Evolutionary conservation across 2,797 vertebrate species (phyloP), one percentile per base, ranked within the genome.

Genomic region (Graptemys geographica): DNA sequence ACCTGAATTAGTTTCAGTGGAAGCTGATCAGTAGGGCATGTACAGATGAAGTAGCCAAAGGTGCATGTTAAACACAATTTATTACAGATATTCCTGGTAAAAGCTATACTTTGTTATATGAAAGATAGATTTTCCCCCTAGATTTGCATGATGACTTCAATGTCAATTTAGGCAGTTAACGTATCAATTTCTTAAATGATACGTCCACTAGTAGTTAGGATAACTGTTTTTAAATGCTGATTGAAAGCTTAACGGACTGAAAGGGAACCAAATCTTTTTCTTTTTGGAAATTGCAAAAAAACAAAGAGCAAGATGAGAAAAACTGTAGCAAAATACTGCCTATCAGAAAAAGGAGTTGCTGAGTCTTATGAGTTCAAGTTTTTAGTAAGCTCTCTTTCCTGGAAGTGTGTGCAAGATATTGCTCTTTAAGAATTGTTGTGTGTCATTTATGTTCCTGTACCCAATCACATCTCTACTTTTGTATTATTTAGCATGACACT

Each of bases 1-100:
- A 76, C 59, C 93, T 31, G 13, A 95, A 85, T 47, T 94, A 90
- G 89, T 82, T 82, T 37, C 18, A 85, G 74, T 25, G 82, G 53
- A 94, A 94, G 15, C 37, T 27, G 74, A 87, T 57, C 76, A 81
- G 74, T 1, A 0, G 72, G 92, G 87, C 90, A 94, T 74, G 72
- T 57, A 83, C 0, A 94, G 78, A 87, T 80, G 78, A 91, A 79
- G 93, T 47, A 86, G 90, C 49, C 74, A 83, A 90, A 57, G 37
- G 11, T 53, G 55, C 47, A 88, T 84, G 89, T 55, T 56, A 86
- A 33, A 90, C 83, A 96, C 65, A 69, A 92, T 87, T 92, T 91
- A n/a, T 37, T 74, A 92, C 72, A 88, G 92, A 59, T 86, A 96
- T 84, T 92, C 90, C 13, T 47, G 15, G 44, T 12, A 47, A 78